Conservation (phyloP, 37 sponge, comb jelly and placozoan species). For the Chondrosia reniformis region DNA sequence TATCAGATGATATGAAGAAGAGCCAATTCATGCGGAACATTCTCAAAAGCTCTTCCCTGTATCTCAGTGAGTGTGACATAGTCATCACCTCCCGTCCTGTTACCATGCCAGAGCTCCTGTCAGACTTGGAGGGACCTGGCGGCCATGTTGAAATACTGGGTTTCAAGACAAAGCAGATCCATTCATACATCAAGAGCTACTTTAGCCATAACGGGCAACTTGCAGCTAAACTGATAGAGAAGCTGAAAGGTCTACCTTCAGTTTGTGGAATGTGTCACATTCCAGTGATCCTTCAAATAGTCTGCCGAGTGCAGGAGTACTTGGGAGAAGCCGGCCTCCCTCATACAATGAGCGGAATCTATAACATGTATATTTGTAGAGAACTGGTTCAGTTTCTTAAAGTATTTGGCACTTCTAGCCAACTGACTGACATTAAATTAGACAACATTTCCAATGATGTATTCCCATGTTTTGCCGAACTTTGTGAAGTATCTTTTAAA, state of each 20-base stretch:
- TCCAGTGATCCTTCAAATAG: constrained; percentile 6
- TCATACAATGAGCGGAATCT: constrained; percentile 11
- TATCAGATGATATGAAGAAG: not conserved
- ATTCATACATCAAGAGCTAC: not conserved
- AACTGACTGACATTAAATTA: too few species aligned
- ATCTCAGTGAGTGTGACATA: constrained; percentile 9
- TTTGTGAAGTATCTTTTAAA: not conserved
- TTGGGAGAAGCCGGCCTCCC: not conserved
- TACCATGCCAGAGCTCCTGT: not conserved
- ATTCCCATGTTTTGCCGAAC: not conserved
- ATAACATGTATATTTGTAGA: not conserved
- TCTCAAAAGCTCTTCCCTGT: not conserved
- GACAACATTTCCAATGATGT: not conserved
- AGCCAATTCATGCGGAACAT: not conserved
- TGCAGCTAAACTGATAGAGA: not conserved
- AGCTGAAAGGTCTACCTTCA: not conserved
- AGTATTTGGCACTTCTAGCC: not conserved
- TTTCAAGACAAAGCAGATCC: not conserved
- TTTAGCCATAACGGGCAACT: too few species aligned
- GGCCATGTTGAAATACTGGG: constrained; percentile 11
- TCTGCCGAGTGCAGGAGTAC: not conserved
- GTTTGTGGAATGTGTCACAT: constrained; percentile 8
- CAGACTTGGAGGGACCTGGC: not conserved
- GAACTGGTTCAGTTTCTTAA: not conserved
- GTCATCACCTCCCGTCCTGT: constrained; percentile 16